phyloP scores from a whole-genome alignment of 2,113 vertebrate genomes.

The Acanthochromis polyacanthus region DNA sequence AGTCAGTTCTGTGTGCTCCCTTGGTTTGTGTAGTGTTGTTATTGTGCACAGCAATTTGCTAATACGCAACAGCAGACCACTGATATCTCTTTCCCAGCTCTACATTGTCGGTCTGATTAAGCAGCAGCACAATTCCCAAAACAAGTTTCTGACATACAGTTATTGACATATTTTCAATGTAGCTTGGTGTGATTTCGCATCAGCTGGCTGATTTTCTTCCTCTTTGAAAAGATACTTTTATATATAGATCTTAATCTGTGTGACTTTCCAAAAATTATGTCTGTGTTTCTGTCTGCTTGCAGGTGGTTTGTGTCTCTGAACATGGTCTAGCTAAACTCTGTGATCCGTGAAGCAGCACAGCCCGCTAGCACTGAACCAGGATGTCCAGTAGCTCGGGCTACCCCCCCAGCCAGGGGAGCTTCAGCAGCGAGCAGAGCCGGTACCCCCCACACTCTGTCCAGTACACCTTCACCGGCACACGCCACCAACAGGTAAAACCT shows the following conservation, averaged over 20 bases:
- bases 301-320: conserved; percentile 89
- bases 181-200: too few relatives aligned
- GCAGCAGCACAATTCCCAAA: too few relatives aligned
- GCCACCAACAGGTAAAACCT: conserved; percentile 92
- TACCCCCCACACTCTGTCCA: conserved; percentile 95
- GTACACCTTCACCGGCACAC: conserved; percentile 91
- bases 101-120: too few relatives aligned
- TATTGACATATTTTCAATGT: too few relatives aligned
- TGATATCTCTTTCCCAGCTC: too few relatives aligned
- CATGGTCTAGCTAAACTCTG: conserved; percentile 86
- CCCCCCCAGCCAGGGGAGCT: conserved; percentile 96
- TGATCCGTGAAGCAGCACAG: conserved; percentile 87
- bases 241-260: not conserved
- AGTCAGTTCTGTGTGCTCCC: not conserved
- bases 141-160: too few relatives aligned
- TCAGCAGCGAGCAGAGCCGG: conserved; percentile 95
- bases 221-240: not conserved
- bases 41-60: not conserved
- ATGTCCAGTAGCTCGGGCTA: conserved; percentile 99
- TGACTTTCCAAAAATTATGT: not conserved
- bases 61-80: too few relatives aligned
- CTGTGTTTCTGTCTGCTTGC: conserved; percentile 54
- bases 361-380: conserved; percentile 76
- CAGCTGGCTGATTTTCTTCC: not conserved
- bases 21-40: not conserved